A percentile compares a stretch with the other conserved stretches of the same genome.
phyloP scores from a whole-genome alignment of 2,797 vertebrate species.

The Hafferia zeledoni region DNA sequence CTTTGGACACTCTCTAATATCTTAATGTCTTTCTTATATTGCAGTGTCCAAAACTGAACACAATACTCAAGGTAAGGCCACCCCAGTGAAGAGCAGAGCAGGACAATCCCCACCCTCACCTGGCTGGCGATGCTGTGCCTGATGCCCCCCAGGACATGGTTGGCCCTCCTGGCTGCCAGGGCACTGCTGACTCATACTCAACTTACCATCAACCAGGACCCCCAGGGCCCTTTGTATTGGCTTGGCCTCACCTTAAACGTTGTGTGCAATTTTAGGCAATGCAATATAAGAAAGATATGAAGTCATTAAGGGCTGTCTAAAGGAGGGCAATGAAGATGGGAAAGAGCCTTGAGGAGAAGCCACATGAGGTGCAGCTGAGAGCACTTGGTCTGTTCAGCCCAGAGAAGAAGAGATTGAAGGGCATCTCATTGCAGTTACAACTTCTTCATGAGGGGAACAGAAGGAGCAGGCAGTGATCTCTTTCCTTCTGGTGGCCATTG shows the following conservation, averaged over 20 bases:
- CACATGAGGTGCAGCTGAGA: neutral
- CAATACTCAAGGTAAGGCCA: rapidly evolving
- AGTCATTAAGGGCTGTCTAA: neutral
- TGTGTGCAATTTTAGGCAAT: neutral
- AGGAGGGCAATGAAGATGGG: neutral
- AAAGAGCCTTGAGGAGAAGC: neutral
- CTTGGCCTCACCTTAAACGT: neutral
- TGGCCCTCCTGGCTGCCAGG: neutral
- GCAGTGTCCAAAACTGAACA: neutral
- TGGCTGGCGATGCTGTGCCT: rapidly evolving
- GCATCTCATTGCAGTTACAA: neutral
- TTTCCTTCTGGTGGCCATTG: neutral
- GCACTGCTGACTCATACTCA: neutral
- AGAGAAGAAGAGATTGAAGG: neutral
- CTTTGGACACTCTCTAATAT: neutral
- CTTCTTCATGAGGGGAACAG: neutral
- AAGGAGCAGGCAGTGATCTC: neutral
- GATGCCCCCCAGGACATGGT: neutral
- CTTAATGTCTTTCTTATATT: neutral
- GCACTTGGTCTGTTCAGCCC: neutral
- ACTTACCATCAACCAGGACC: neutral
- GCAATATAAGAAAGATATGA: neutral
- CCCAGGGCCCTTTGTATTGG: neutral
- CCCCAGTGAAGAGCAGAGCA: rapidly evolving
- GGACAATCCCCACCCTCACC: neutral